A percentile compares a stretch with the other conserved stretches of the same genome.
Evolutionary conservation across 2,888 invertebrate genomes (phyloP).

Genomic region (Trissolcus brochymenae): DNA sequence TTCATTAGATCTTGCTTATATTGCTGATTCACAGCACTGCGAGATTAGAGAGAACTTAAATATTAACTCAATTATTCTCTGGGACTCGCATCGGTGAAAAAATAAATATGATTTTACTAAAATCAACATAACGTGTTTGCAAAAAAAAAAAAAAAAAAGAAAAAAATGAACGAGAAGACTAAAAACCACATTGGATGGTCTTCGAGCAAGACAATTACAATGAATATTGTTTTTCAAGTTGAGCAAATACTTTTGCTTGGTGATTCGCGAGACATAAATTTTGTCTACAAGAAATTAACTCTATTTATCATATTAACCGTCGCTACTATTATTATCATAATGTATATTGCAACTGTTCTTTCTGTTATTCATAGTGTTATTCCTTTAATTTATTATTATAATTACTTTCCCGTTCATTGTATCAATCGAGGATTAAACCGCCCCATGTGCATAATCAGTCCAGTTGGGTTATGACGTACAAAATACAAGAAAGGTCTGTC

Average conservation of each 20-base stretch:
- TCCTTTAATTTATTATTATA: slow-evolving; percentile 33
- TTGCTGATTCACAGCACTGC: slow-evolving; percentile 48
- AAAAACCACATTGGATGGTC: slow-evolving; percentile 1
- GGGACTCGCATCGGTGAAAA: slow-evolving; percentile 55
- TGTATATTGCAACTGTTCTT: slow-evolving; percentile 42
- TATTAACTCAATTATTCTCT: slow-evolving; percentile 45
- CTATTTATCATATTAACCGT: slow-evolving; percentile 56
- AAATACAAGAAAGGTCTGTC: slow-evolving; percentile 93
- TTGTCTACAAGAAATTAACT: slow-evolving; percentile 60
- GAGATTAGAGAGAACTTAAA: slow-evolving; percentile 53
- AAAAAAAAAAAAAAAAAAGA: too few species aligned
- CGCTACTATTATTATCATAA: slow-evolving; percentile 49
- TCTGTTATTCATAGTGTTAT: slow-evolving; percentile 52
- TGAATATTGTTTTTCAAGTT: slow-evolving; percentile 28
- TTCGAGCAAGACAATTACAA: slow-evolving; percentile 15
- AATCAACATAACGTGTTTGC: slow-evolving; percentile 51
- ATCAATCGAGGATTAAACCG: slow-evolving; percentile 84
- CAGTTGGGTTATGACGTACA: slow-evolving; percentile 93
- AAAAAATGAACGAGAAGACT: slow-evolving; percentile 21
- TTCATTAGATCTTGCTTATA: slow-evolving; percentile 36
- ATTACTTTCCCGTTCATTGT: slow-evolving; percentile 38
- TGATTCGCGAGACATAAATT: slow-evolving; percentile 38
- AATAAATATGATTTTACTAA: slow-evolving; percentile 63
- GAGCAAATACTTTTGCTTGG: slow-evolving; percentile 43
- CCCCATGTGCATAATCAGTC: slow-evolving; percentile 91